Conservation (phyloP, 2,113 vertebrate genomes). For the Tragelaphus scriptus region DNA sequence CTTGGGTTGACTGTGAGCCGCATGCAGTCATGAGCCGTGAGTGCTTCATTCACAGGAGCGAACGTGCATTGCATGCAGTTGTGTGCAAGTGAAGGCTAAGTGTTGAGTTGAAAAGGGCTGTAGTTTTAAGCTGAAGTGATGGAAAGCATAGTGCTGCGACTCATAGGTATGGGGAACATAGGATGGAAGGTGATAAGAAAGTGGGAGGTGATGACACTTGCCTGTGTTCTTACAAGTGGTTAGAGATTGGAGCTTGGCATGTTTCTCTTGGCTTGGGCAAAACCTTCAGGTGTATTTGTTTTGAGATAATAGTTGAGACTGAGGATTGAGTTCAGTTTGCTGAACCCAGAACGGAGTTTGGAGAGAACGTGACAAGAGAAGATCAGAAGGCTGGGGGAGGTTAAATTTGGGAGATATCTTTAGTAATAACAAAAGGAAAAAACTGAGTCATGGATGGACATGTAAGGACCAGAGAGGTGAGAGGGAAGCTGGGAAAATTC, state of each 20-base stretch:
- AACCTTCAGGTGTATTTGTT: not conserved
- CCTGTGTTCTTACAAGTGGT: not conserved
- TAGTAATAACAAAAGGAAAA: not conserved
- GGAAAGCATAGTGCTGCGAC: not conserved
- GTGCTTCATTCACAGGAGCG: not conserved
- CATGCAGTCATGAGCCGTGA: not conserved
- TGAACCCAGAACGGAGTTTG: not conserved
- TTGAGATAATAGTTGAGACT: not conserved
- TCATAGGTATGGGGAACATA: not conserved
- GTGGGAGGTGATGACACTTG: not conserved
- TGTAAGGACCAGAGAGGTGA: not conserved
- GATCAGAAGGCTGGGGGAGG: not conserved
- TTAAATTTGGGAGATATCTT: not conserved
- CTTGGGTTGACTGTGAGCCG: not conserved
- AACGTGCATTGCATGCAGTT: not conserved
- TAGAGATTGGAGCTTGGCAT: conserved; percentile 10
- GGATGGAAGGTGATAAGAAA: not conserved
- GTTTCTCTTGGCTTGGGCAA: not conserved
- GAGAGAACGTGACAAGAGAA: not conserved
- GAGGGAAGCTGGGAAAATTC: not conserved
- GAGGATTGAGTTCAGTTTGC: not conserved
- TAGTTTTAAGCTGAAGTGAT: not conserved
- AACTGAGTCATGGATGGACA: not conserved
- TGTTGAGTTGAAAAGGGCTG: not conserved
- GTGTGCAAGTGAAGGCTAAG: not conserved